Conservation (phyloP, 2,888 invertebrate genomes). For the Marronus borbonicus region DNA sequence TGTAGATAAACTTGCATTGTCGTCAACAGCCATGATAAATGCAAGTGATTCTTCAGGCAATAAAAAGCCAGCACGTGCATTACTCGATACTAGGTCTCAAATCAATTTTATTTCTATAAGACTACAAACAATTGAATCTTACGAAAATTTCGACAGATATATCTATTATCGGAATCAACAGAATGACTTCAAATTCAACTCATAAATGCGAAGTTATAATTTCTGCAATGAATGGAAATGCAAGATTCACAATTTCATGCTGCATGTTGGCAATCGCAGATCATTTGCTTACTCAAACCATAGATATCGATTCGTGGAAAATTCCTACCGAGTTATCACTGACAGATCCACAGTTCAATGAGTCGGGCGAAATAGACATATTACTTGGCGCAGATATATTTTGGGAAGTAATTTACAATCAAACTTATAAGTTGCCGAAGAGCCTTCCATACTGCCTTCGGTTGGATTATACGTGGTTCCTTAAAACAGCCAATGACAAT, state of each 20-base stretch:
- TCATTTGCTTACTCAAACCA: not conserved
- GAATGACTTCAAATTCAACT: not conserved
- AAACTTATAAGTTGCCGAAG: conserved; percentile 3
- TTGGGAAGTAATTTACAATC: not conserved
- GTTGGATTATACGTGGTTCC: conserved; percentile 8
- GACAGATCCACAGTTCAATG: conserved; percentile 6
- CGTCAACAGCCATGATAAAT: not conserved
- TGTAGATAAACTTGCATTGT: conserved; percentile 2
- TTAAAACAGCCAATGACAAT: not conserved
- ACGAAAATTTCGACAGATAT: conserved; percentile 1
- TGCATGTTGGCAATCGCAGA: not conserved
- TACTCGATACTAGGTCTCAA: conserved; percentile 2
- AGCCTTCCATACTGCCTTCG: not conserved
- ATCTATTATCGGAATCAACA: not conserved
- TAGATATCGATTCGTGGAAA: conserved; percentile 13
- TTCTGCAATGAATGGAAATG: not conserved
- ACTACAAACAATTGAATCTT: conserved; percentile 9
- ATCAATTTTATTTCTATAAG: conserved; percentile 1
- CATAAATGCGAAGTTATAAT: conserved; percentile 6
- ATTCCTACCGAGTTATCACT: not conserved
- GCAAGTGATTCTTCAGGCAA: not conserved
- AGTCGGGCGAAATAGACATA: conserved; percentile 7
- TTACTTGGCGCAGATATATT: conserved; percentile 9
- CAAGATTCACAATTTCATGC: conserved; percentile 8
- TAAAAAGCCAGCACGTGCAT: not conserved